A percentile compares a stretch with the other conserved stretches of the same genome.
These are phyloP conservation scores for Protosalanx chinensis DNA, from an alignment of 2,797 vertebrate species.

Conservation along the genomic window DNA sequence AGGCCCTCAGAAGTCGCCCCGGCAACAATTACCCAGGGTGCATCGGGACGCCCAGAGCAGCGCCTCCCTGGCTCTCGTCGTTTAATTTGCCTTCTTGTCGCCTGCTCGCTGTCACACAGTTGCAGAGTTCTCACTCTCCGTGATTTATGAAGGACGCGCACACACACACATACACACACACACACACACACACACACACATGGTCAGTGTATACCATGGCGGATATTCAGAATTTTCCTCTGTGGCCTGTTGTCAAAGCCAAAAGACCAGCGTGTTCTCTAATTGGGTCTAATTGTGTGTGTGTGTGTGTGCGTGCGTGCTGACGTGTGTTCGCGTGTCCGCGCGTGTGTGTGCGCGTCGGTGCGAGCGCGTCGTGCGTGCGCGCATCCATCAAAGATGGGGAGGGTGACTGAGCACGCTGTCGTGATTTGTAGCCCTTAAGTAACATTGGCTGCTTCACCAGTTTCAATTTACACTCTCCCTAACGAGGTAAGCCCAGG, in stretches of 20 bases:
- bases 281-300: constrained; percentile 17
- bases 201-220: not conserved
- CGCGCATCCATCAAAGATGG: constrained; percentile 36
- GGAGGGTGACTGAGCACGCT: constrained; percentile 58
- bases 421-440: constrained; percentile 64
- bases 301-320: too few species aligned
- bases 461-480: constrained; percentile 65
- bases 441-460: constrained; percentile 61
- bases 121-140: not conserved
- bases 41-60: constrained; percentile 18
- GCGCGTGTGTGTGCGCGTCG: not conserved
- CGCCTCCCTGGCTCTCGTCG: constrained; percentile 5
- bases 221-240: not conserved
- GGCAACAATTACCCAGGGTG: constrained; percentile 36
- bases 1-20: constrained; percentile 29
- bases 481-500: constrained; percentile 51
- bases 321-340: constrained; percentile 33
- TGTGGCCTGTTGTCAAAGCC: not conserved
- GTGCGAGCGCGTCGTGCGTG: constrained; percentile 34
- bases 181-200: not conserved
- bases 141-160: not conserved
- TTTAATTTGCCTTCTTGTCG: constrained; percentile 5
- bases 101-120: constrained; percentile 15
- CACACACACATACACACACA: not conserved
- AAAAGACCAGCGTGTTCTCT: constrained; percentile 1